Conservation (phyloP, 2,113 vertebrate genomes). For the Oncorhynchus gorbuscha region DNA sequence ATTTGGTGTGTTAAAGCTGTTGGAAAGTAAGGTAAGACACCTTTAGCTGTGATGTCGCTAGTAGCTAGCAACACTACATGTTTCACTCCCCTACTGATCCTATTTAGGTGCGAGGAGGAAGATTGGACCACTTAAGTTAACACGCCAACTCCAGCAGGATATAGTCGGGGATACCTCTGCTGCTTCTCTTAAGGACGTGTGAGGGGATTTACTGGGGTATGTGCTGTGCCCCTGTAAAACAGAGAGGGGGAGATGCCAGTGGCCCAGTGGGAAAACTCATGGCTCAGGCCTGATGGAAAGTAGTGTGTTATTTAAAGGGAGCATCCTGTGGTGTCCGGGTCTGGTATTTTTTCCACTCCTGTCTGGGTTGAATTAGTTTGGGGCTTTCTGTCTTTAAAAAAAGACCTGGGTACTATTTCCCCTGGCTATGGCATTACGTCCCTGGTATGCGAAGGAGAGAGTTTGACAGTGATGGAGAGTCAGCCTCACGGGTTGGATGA, state of each 20-base stretch:
- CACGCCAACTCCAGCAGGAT: not conserved
- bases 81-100: not conserved
- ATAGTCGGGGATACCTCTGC: constrained; percentile 40
- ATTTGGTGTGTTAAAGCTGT: not conserved
- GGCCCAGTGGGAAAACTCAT: constrained; percentile 12
- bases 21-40: constrained; percentile 9
- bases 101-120: constrained; percentile 35
- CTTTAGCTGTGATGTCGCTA: constrained; percentile 2
- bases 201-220: constrained; percentile 48
- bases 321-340: constrained; percentile 31
- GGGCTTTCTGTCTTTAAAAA: constrained; percentile 29
- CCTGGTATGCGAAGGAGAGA: constrained; percentile 33
- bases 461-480: constrained; percentile 38
- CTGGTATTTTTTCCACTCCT: constrained; percentile 56
- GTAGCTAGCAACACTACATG: not conserved
- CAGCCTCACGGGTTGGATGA: constrained; percentile 19
- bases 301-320: constrained; percentile 53
- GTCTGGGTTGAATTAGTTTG: constrained; percentile 40
- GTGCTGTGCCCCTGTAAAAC: constrained; percentile 18
- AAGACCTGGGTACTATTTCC: constrained; percentile 40
- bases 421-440: constrained; percentile 31
- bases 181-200: constrained; percentile 37
- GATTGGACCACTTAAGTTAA: constrained; percentile 29
- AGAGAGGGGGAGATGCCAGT: constrained; percentile 35
- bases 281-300: constrained; percentile 27